These are phyloP conservation scores for Zenarchopterus dispar DNA, from an alignment of 2,797 vertebrate genomes.

Conservation along the genomic window DNA sequence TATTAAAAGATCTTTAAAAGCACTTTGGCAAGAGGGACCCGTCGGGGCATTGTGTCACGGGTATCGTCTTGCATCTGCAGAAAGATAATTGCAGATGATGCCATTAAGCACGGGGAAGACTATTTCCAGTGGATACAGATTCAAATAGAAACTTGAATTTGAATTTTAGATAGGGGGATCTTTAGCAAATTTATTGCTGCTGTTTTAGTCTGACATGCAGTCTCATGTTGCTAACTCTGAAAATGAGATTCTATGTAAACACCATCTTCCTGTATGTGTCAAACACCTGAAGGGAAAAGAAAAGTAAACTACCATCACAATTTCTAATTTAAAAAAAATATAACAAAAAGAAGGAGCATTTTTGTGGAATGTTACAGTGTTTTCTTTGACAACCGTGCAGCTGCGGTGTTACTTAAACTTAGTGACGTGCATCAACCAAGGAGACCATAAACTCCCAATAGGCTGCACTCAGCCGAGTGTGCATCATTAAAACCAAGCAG, in stretches of 20 bases:
- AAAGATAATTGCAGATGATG: conserved; percentile 64
- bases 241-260: conserved; percentile 10
- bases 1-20: conserved; percentile 80
- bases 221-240: conserved; percentile 3
- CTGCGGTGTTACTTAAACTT: conserved; percentile 30
- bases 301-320: conserved; percentile 8
- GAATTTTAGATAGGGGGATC: conserved; percentile 62
- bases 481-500: conserved; percentile 66
- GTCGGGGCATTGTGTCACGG: conserved; percentile 55
- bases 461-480: conserved; percentile 62
- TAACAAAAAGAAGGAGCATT: conserved; percentile 18
- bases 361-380: conserved; percentile 17
- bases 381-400: conserved; percentile 55
- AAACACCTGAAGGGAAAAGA: conserved; percentile 8
- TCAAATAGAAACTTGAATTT: conserved; percentile 68
- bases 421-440: conserved; percentile 46
- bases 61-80: conserved; percentile 70
- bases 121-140: conserved; percentile 54
- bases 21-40: conserved; percentile 63
- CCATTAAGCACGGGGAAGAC: conserved; percentile 58
- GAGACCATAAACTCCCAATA: conserved; percentile 61
- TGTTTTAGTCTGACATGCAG: conserved; percentile 10
- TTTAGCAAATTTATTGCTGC: conserved; percentile 24
- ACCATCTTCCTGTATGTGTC: background rate
- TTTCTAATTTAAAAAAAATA: conserved; percentile 43